Conservation (phyloP, 1,140 invertebrate species). For the Zelostemma sp. region DNA sequence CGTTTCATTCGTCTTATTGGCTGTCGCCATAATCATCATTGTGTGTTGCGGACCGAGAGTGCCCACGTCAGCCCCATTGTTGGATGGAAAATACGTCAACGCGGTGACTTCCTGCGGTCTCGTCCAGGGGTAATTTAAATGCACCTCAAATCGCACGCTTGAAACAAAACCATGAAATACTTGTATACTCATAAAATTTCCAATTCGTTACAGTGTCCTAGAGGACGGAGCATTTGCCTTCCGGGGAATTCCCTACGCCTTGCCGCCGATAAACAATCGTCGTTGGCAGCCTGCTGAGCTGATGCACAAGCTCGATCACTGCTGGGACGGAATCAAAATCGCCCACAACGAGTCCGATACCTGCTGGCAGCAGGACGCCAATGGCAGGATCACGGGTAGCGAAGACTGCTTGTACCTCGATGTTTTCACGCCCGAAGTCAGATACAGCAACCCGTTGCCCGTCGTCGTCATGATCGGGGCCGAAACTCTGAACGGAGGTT, state of each 20-base stretch:
- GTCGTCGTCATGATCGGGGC: slow-evolving; percentile 87
- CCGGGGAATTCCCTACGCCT: slow-evolving; percentile 87
- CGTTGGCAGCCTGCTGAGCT: slow-evolving; percentile 81
- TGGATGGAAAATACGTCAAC: slow-evolving; percentile 78
- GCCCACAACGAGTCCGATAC: slow-evolving; percentile 76
- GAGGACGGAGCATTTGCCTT: slow-evolving; percentile 85
- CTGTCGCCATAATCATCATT: slow-evolving; percentile 76
- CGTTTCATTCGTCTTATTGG: slow-evolving; percentile 73
- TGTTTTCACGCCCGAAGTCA: slow-evolving; percentile 80
- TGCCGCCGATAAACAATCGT: slow-evolving; percentile 78
- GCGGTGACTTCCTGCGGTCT: slow-evolving; percentile 83
- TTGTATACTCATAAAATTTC: too few species aligned
- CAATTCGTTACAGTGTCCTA: too few species aligned
- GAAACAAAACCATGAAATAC: too few species aligned
- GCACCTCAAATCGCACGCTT: too few species aligned
- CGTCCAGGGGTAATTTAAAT: slow-evolving; percentile 85
- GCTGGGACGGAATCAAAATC: slow-evolving; percentile 83
- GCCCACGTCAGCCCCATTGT: slow-evolving; percentile 71
- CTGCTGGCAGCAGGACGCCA: slow-evolving; percentile 78
- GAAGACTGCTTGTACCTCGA: slow-evolving; percentile 88
- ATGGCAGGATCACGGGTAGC: slow-evolving; percentile 75
- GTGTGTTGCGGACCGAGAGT: slow-evolving; percentile 71
- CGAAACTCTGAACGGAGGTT: slow-evolving; percentile 80
- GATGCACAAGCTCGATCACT: slow-evolving; percentile 77
- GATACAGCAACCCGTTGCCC: slow-evolving; percentile 80